phyloP scores from a whole-genome alignment of 2,113 vertebrate species.

The Mus pahari region DNA sequence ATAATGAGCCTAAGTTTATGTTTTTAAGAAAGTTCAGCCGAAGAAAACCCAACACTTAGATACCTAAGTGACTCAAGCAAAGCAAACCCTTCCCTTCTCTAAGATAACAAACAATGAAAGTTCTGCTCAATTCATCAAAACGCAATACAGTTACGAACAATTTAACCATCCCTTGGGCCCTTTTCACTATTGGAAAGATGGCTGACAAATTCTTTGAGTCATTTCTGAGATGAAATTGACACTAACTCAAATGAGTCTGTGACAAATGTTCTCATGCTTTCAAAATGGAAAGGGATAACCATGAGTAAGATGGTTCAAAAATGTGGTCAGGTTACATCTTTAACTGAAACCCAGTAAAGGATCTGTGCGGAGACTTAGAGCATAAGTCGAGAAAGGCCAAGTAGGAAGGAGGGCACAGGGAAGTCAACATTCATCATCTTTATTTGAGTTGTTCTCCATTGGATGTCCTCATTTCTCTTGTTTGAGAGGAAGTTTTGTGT shows the following conservation, averaged over 20 bases:
- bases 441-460: background rate
- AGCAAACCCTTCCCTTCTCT: background rate
- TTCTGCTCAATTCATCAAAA: background rate
- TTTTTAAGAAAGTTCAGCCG: background rate
- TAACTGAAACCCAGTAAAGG: background rate
- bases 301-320: background rate
- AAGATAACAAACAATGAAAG: conserved; percentile 41
- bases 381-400: background rate
- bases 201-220: conserved; percentile 15
- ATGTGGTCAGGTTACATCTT: background rate
- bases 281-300: background rate
- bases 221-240: background rate
- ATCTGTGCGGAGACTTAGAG: background rate
- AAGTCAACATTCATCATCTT: conserved; percentile 6
- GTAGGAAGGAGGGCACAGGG: background rate
- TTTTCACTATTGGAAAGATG: background rate
- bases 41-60: background rate
- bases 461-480: conserved; percentile 19
- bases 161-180: background rate
- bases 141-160: background rate
- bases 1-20: background rate
- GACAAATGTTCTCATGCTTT: background rate
- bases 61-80: conserved; percentile 3
- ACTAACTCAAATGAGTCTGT: background rate
- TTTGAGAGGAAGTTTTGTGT: conserved; percentile 11